Evolutionary conservation across 1,140 invertebrate species (phyloP).

Genomic region (Macrobrachium rosenbergii): DNA sequence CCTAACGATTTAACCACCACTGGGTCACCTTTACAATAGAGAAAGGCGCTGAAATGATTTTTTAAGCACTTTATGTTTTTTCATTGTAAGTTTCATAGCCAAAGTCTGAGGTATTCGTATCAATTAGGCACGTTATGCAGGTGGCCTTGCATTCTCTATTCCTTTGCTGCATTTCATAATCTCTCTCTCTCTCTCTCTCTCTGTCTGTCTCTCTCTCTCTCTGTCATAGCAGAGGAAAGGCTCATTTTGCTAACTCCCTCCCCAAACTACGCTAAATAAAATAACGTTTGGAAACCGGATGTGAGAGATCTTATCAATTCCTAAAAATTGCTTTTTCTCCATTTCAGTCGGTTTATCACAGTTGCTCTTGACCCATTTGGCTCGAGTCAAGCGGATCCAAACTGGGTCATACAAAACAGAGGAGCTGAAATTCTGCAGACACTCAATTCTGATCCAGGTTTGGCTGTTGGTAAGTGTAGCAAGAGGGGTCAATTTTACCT

Average conservation of each 20-base stretch:
- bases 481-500: not conserved
- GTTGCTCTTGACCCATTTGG: constrained; percentile 92
- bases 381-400: constrained; percentile 91
- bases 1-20: no score
- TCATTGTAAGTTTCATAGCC: no score
- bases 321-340: constrained; percentile 26
- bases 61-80: no score
- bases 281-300: not conserved
- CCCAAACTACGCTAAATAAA: not conserved
- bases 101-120: no score
- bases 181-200: no score
- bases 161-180: no score
- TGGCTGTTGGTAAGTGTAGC: constrained; percentile 83
- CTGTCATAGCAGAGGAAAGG: no score
- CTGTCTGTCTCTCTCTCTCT: no score
- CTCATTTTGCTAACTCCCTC: not conserved
- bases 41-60: no score
- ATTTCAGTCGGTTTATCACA: constrained; percentile 83
- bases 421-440: constrained; percentile 96
- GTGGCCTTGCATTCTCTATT: no score
- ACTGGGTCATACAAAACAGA: constrained; percentile 92
- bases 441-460: constrained; percentile 94
- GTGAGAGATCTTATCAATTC: not conserved
- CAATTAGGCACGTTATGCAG: no score
- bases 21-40: no score